Evolutionary conservation across 2,888 invertebrate genomes (phyloP).

Genomic region (Caenorhabditis becei): DNA sequence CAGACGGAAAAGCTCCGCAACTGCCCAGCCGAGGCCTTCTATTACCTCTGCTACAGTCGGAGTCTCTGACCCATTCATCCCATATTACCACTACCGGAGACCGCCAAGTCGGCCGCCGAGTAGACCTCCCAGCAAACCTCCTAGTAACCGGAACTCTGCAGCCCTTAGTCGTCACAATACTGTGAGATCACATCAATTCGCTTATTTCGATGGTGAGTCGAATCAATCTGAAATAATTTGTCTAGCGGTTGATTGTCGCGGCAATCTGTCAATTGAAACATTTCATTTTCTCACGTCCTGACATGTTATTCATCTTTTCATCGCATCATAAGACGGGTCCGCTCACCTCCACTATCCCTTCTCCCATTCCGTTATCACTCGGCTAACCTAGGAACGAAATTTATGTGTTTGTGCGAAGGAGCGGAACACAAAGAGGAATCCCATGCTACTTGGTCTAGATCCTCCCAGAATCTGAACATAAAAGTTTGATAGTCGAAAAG

Average conservation of each 20-base stretch:
- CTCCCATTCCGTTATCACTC: constrained; percentile 45
- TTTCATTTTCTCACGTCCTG: constrained; percentile 54
- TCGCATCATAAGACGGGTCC: constrained; percentile 39
- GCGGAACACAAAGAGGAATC: not conserved
- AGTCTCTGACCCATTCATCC: constrained; percentile 52
- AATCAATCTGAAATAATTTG: constrained; percentile 5
- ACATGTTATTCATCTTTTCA: constrained; percentile 57
- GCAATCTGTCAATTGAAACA: constrained; percentile 32
- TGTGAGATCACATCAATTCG: constrained; percentile 61
- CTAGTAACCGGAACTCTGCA: constrained; percentile 63
- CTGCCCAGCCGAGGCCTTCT: constrained; percentile 53
- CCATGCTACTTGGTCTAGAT: too few relatives aligned
- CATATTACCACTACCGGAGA: constrained; percentile 65
- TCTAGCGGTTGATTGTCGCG: constrained; percentile 33
- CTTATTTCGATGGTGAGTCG: constrained; percentile 54
- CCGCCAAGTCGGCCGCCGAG: constrained; percentile 72
- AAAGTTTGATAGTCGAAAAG: constrained; percentile 41
- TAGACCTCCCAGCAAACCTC: constrained; percentile 67
- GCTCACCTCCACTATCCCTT: constrained; percentile 24
- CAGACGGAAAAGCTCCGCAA: constrained; percentile 47
- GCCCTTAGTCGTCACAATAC: constrained; percentile 70
- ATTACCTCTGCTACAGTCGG: constrained; percentile 50
- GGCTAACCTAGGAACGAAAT: constrained; percentile 38
- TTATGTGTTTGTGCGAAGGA: constrained; percentile 49
- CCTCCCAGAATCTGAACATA: constrained; percentile 35